A percentile compares a stretch with the other conserved stretches of the same genome.
Evolutionary conservation across 2,888 invertebrate genomes (phyloP).

Genomic region (Autographa pulchrina): DNA sequence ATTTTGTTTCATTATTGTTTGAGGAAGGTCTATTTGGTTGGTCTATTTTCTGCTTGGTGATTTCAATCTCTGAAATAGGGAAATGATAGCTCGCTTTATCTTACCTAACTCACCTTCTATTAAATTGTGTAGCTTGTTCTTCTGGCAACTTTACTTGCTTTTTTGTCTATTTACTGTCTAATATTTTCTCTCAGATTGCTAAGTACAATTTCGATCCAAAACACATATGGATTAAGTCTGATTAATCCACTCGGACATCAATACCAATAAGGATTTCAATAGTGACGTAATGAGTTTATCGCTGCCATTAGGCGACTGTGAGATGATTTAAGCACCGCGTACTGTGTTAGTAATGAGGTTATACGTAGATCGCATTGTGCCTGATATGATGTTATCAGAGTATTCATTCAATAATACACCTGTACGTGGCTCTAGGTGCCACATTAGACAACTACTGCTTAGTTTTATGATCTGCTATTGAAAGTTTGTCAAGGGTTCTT

Average conservation of each 20-base stretch:
- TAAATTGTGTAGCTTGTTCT: not conserved
- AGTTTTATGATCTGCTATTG: not conserved
- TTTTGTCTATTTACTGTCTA: not conserved
- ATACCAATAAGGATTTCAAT: not conserved
- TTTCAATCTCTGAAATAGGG: not conserved
- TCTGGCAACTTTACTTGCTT: not conserved
- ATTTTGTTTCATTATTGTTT: conserved; percentile 21
- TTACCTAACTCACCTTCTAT: not conserved
- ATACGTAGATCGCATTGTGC: not conserved
- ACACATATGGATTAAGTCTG: conserved; percentile 3
- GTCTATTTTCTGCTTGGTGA: not conserved
- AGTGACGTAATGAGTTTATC: conserved; percentile 5
- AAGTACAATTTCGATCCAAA: not conserved
- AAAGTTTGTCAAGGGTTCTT: too few relatives aligned
- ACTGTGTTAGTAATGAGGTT: not conserved
- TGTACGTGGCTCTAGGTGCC: too few relatives aligned
- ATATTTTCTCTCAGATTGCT: not conserved
- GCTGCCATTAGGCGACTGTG: conserved; percentile 3
- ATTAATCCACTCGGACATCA: not conserved
- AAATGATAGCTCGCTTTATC: not conserved
- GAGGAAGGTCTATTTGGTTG: not conserved
- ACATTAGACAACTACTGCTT: too few relatives aligned
- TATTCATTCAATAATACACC: too few relatives aligned
- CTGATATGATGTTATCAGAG: too few relatives aligned
- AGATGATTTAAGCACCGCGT: conserved; percentile 10